A percentile compares a stretch with the other conserved stretches of the same genome.
Evolutionary conservation across 2,113 vertebrate genomes (phyloP).

Genomic region (Microtus pennsylvanicus): DNA sequence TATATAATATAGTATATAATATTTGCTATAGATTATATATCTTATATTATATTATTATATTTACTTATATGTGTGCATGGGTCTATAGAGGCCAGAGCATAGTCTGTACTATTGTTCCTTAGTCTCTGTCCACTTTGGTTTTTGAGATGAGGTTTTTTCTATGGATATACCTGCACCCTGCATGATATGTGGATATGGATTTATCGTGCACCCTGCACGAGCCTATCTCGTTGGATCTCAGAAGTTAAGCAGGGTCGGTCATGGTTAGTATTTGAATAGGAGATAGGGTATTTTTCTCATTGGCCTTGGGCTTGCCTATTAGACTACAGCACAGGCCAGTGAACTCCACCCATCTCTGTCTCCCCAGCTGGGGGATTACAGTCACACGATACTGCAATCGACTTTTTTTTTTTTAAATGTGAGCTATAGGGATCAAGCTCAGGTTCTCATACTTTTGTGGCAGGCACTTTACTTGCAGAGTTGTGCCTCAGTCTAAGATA

Average conservation of each 20-base stretch:
- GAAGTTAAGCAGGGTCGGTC: neutral
- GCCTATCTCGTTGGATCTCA: neutral
- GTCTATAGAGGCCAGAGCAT: neutral
- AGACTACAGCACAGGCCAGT: neutral
- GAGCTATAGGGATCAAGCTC: neutral
- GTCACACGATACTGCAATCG: too few species aligned
- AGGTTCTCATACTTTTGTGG: neutral
- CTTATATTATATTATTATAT: neutral
- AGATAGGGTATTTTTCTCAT: neutral
- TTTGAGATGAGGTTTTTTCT: neutral
- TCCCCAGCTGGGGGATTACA: neutral
- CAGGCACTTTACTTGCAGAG: neutral
- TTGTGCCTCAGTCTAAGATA: neutral
- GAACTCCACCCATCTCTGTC: neutral
- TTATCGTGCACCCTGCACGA: neutral
- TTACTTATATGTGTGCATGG: neutral
- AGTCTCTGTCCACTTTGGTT: neutral
- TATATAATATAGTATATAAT: neutral
- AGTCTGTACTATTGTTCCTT: neutral
- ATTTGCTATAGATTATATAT: neutral
- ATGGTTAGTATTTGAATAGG: neutral
- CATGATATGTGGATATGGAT: neutral
- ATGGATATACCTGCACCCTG: neutral
- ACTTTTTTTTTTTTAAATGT: neutral
- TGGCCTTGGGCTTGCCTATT: neutral